phyloP scores from a whole-genome alignment of 2,113 vertebrate species.

The Hyaena hyaena region DNA sequence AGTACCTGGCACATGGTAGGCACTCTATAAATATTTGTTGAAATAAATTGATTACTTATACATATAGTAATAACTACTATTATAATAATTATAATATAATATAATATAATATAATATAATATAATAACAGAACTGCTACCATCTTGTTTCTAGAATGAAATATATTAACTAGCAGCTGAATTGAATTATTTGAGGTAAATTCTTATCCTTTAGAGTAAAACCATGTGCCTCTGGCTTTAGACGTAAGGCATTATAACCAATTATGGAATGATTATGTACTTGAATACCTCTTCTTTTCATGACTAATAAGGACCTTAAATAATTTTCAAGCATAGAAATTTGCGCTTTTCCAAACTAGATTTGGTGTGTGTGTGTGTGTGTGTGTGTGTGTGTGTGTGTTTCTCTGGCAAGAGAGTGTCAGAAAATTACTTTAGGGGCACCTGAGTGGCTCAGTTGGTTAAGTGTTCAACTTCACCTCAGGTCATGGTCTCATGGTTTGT shows the following conservation, averaged over 20 bases:
- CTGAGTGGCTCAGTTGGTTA: no score
- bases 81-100: no score
- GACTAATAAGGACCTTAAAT: neutral
- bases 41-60: neutral
- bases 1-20: neutral
- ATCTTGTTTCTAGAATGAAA: neutral
- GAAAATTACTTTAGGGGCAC: neutral
- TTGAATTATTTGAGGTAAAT: neutral
- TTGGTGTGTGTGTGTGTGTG: neutral
- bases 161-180: neutral
- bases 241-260: neutral
- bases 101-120: no score
- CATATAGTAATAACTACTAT: neutral
- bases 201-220: neutral
- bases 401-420: neutral
- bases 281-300: neutral
- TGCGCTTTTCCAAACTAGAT: neutral
- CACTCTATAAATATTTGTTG: neutral
- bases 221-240: neutral
- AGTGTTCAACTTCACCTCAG: no score
- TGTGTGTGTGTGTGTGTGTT: neutral
- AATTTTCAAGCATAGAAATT: neutral
- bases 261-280: neutral
- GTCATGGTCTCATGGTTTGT: no score
- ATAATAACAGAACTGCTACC: neutral